Evolutionary conservation across 2,888 invertebrate species (phyloP).

Genomic region (Camptogramma bilineatum): DNA sequence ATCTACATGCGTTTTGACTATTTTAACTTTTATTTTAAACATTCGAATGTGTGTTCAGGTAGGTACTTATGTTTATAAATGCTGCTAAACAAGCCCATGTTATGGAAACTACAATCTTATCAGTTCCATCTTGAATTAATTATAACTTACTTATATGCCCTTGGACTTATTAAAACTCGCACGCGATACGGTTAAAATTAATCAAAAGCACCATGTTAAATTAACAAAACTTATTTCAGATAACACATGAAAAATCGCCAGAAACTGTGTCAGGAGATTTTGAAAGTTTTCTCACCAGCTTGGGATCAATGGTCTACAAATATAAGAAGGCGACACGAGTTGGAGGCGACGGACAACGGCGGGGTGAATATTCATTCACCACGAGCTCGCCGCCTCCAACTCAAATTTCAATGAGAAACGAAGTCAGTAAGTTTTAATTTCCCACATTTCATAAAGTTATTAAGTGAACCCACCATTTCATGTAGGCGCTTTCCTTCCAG

Average conservation of each 20-base stretch:
- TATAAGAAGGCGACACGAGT: conserved; percentile 38
- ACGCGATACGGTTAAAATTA: conserved; percentile 8
- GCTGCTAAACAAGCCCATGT: neutral
- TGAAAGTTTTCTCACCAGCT: conserved; percentile 53
- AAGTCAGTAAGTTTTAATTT: conserved; percentile 51
- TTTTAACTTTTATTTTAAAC: conserved; percentile 34
- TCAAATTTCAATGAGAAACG: conserved; percentile 36
- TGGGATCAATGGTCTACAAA: conserved; percentile 57
- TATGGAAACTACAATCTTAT: conserved; percentile 10
- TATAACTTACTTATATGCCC: conserved; percentile 1
- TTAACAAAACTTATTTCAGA: conserved; percentile 12
- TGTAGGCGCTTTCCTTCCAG: conserved; percentile 40
- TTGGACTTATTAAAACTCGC: conserved; percentile 11
- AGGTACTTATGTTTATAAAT: conserved; percentile 12
- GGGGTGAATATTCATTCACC: conserved; percentile 32
- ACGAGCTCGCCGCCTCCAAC: conserved; percentile 27
- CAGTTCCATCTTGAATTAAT: neutral
- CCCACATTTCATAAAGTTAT: conserved; percentile 25
- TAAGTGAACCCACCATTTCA: conserved; percentile 14
- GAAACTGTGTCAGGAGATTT: conserved; percentile 50
- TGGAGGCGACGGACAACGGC: conserved; percentile 22
- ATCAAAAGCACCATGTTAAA: neutral
- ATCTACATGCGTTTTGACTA: conserved; percentile 43
- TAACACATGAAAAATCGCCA: conserved; percentile 14
- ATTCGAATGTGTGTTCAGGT: conserved; percentile 45